Evolutionary conservation across 2,113 vertebrate genomes (phyloP).

Genomic region (Solenodon paradoxus): DNA sequence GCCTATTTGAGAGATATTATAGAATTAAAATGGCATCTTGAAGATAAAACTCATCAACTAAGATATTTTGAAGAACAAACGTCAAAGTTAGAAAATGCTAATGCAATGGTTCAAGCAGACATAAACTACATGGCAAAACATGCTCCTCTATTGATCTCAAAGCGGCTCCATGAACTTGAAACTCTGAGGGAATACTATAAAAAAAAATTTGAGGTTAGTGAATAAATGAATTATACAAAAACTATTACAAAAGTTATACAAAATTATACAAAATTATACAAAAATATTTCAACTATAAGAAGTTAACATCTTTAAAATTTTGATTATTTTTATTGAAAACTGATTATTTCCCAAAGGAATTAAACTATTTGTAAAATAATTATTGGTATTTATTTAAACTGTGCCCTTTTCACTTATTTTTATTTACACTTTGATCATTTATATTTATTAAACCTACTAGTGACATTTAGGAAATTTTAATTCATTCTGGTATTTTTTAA

Average conservation of each 20-base stretch:
- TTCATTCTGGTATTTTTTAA: not conserved
- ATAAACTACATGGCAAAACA: slow-evolving; percentile 84
- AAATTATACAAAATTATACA: not conserved
- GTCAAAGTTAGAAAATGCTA: slow-evolving; percentile 72
- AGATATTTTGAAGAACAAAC: slow-evolving; percentile 72
- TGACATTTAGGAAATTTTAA: not conserved
- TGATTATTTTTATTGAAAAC: slow-evolving; percentile 15
- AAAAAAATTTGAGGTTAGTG: slow-evolving; percentile 80
- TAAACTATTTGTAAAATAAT: not conserved
- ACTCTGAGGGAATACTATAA: slow-evolving; percentile 63
- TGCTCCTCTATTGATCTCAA: slow-evolving; percentile 84
- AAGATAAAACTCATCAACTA: slow-evolving; percentile 72
- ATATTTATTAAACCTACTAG: no score
- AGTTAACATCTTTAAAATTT: slow-evolving; percentile 1
- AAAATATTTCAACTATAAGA: not conserved
- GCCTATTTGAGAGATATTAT: slow-evolving; percentile 77
- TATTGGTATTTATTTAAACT: not conserved
- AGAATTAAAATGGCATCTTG: slow-evolving; percentile 84
- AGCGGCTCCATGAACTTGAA: slow-evolving; percentile 79
- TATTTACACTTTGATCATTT: no score
- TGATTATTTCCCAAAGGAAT: not conserved
- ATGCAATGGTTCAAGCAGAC: slow-evolving; percentile 79
- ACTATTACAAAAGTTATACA: no score
- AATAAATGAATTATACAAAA: not conserved
- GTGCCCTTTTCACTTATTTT: not conserved